phyloP scores from a whole-genome alignment of 2,797 vertebrate genomes.

The Hybognathus amarus region DNA sequence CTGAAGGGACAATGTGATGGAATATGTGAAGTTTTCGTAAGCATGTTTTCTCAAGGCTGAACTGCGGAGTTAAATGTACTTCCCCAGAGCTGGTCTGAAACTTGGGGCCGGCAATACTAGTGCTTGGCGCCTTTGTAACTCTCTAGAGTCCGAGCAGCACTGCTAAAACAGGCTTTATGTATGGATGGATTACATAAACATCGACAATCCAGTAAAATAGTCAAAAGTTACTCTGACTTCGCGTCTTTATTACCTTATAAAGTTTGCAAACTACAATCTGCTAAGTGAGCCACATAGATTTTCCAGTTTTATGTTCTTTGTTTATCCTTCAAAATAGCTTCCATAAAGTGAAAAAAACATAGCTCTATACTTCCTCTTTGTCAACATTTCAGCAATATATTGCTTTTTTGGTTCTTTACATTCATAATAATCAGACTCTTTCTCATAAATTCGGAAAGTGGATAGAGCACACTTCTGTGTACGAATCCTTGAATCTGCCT shows the following conservation, averaged over 20 bases:
- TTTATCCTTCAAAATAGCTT: constrained; percentile 4
- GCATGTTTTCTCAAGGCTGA: neutral
- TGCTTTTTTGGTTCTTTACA: neutral
- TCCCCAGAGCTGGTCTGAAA: constrained; percentile 8
- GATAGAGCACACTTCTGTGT: neutral
- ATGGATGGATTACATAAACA: constrained; percentile 37
- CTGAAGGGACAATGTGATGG: neutral
- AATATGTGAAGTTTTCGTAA: constrained; percentile 16
- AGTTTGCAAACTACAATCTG: constrained; percentile 24
- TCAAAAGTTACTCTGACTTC: constrained; percentile 24
- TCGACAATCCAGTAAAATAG: constrained; percentile 23
- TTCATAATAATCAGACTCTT: constrained; percentile 21
- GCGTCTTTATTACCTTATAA: constrained; percentile 22
- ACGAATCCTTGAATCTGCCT: neutral
- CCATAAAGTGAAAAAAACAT: neutral
- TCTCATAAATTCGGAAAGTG: constrained; percentile 36
- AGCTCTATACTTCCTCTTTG: constrained; percentile 15
- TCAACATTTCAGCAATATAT: neutral
- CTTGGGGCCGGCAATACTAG: constrained; percentile 3
- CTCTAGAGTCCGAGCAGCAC: constrained; percentile 15
- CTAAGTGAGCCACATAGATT: constrained; percentile 15
- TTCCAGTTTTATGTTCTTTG: neutral
- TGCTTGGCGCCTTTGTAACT: constrained; percentile 26
- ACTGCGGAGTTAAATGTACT: constrained; percentile 16
- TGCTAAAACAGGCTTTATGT: constrained; percentile 39